Percentiles rank a stretch among this genome's conserved stretches.
Evolutionary conservation across 2,888 invertebrate species (phyloP).

Genomic region (Agonopterix arenella): DNA sequence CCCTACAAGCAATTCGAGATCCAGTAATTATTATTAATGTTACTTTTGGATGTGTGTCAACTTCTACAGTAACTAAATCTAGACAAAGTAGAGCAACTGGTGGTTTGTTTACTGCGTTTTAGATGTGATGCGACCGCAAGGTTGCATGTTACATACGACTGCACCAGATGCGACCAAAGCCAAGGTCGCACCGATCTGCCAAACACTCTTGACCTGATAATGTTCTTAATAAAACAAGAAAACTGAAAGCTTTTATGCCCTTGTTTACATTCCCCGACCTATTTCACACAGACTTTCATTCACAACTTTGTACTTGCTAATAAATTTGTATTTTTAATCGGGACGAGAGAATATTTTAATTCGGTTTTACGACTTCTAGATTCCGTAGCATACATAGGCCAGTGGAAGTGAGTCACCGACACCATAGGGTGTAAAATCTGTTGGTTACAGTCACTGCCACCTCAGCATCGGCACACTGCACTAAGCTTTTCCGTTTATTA

Average conservation of each 20-base stretch:
- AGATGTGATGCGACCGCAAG: neutral
- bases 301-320: constrained; percentile 29
- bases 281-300: constrained; percentile 39
- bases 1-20: no score
- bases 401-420: constrained; percentile 25
- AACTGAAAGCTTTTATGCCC: constrained; percentile 14
- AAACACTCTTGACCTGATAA: constrained; percentile 38
- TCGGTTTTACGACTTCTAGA: constrained; percentile 19
- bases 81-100: neutral
- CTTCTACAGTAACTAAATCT: no score
- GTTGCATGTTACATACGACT: neutral
- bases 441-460: constrained; percentile 49
- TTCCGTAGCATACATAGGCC: constrained; percentile 8
- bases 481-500: constrained; percentile 71
- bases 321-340: constrained; percentile 28
- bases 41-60: no score
- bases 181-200: constrained; percentile 34
- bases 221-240: constrained; percentile 12
- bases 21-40: no score
- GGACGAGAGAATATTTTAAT: constrained; percentile 12
- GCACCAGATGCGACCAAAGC: constrained; percentile 12
- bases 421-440: constrained; percentile 41
- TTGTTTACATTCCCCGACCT: constrained; percentile 29
- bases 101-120: constrained; percentile 6
- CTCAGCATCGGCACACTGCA: constrained; percentile 78